phyloP scores from a whole-genome alignment of 2,888 invertebrate genomes.

The Caenorhabditis sulstoni region DNA sequence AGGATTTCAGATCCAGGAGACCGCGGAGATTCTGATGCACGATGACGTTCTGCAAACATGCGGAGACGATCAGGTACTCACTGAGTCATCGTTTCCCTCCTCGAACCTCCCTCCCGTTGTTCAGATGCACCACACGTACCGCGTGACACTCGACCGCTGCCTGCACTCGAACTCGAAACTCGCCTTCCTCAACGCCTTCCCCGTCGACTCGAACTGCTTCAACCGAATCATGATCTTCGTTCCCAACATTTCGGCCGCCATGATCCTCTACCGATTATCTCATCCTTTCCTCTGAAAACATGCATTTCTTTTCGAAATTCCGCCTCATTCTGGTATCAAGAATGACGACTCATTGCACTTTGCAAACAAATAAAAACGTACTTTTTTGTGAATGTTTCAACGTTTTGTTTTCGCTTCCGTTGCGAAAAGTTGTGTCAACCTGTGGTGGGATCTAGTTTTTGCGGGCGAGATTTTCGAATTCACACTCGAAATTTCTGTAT shows the following conservation, averaged over 20 bases:
- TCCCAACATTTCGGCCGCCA: constrained; percentile 50
- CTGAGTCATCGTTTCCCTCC: too few relatives aligned
- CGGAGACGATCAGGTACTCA: constrained; percentile 51
- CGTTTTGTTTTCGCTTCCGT: constrained; percentile 18
- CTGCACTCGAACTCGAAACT: constrained; percentile 45
- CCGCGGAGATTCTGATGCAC: constrained; percentile 59
- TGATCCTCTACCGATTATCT: constrained; percentile 57
- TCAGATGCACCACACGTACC: constrained; percentile 59
- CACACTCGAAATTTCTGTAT: neutral
- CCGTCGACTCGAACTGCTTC: constrained; percentile 45
- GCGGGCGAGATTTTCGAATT: neutral
- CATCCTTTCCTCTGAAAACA: constrained; percentile 39
- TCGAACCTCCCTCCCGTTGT: neutral
- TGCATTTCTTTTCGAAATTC: neutral
- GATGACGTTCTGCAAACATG: constrained; percentile 59
- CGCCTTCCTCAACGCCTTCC: constrained; percentile 44
- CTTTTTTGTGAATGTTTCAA: neutral
- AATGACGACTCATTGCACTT: constrained; percentile 4
- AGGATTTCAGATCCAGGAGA: constrained; percentile 48
- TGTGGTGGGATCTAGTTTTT: constrained; percentile 7
- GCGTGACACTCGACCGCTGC: constrained; percentile 54
- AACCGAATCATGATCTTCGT: constrained; percentile 50
- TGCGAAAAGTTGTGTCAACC: constrained; percentile 4
- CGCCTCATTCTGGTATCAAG: constrained; percentile 33
- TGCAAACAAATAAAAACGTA: constrained; percentile 26